These are phyloP conservation scores for Parus major DNA, from an alignment of 2,113 vertebrate genomes.

Conservation along the genomic window DNA sequence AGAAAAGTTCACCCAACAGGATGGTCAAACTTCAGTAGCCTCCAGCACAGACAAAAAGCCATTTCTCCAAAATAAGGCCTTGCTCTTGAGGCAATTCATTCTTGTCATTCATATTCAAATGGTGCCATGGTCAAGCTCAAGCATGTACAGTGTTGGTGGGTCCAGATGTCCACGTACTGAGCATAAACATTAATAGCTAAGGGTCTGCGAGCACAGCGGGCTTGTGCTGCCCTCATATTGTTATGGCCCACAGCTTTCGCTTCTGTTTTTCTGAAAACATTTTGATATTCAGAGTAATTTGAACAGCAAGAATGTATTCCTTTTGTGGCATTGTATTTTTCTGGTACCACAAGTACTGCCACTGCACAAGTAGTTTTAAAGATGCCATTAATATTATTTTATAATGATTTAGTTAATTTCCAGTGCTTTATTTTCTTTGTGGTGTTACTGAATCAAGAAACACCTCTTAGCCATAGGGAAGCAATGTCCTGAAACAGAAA, in stretches of 20 bases:
- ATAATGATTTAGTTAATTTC: neutral
- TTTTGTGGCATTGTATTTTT: neutral
- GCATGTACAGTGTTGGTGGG: neutral
- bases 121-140: neutral
- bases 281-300: neutral
- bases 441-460: neutral
- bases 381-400: neutral
- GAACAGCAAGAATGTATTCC: neutral
- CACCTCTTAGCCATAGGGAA: neutral
- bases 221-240: too few species aligned
- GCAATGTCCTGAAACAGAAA: neutral
- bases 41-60: neutral
- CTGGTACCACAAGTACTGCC: neutral
- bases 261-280: neutral
- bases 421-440: neutral
- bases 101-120: neutral
- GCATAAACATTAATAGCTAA: neutral
- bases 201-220: neutral
- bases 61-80: neutral
- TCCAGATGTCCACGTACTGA: neutral
- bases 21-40: neutral
- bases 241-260: accelerated
- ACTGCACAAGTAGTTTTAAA: neutral
- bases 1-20: neutral
- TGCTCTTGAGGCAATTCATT: neutral